Conservation (phyloP, 2,888 invertebrate genomes). For the Harmothoe impar region DNA sequence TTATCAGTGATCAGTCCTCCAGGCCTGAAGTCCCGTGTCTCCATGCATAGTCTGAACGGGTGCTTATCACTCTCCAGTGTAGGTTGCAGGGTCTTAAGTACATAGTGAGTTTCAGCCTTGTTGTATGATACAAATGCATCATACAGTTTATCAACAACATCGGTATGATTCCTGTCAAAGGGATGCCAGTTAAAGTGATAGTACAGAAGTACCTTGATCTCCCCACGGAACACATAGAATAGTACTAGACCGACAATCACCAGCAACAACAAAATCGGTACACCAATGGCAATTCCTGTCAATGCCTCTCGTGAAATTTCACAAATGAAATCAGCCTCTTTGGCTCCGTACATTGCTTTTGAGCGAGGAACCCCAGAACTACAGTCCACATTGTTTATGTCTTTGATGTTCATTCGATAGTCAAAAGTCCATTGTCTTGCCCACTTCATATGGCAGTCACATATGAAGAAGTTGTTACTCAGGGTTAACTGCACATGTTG, state of each 20-base stretch:
- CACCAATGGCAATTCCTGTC: background rate
- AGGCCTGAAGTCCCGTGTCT: slow-evolving; percentile 49
- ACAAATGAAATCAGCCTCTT: background rate
- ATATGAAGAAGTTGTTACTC: background rate
- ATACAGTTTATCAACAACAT: slow-evolving; percentile 41
- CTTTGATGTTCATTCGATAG: background rate
- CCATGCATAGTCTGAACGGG: slow-evolving; percentile 42
- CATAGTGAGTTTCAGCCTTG: background rate
- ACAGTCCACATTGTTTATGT: slow-evolving; percentile 5
- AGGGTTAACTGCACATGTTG: background rate
- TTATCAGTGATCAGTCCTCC: slow-evolving; percentile 58
- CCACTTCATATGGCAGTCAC: slow-evolving; percentile 44
- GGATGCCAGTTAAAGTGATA: slow-evolving; percentile 61
- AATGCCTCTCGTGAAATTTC: background rate
- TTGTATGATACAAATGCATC: slow-evolving; percentile 63
- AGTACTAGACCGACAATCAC: background rate
- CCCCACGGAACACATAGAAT: background rate
- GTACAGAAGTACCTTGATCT: slow-evolving; percentile 49
- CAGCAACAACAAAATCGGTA: background rate
- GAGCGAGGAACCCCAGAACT: background rate
- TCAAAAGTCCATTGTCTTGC: background rate
- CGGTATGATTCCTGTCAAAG: slow-evolving; percentile 28
- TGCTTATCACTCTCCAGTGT: background rate
- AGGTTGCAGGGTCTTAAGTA: background rate
- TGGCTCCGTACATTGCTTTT: background rate